A percentile compares a stretch with the other conserved stretches of the same genome.
phyloP scores from a whole-genome alignment of 53 echinoderm and acorn worm species.

The Holothuria scabra region DNA sequence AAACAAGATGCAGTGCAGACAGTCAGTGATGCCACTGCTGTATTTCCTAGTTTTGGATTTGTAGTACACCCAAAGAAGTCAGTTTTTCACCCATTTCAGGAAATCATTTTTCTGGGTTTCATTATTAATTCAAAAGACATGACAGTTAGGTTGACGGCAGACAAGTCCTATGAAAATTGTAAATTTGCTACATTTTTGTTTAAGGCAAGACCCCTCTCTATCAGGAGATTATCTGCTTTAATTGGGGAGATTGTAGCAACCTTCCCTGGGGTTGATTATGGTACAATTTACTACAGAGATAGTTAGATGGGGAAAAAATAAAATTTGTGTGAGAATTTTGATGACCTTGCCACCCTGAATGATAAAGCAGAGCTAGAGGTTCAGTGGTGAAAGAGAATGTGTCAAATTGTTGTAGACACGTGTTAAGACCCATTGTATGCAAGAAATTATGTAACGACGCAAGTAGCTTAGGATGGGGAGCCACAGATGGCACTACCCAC shows the following conservation, averaged over 20 bases:
- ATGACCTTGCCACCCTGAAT: conserved; percentile 48
- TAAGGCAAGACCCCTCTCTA: background rate
- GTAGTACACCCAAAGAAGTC: conserved; percentile 26
- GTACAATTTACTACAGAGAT: conserved; percentile 33
- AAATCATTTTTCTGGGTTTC: conserved; percentile 12
- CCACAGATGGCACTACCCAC: background rate
- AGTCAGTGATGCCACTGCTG: conserved; percentile 34
- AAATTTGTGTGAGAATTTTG: conserved; percentile 49
- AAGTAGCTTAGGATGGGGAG: conserved; percentile 58
- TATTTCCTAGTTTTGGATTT: conserved; percentile 24
- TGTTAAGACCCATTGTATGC: background rate
- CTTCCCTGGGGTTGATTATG: background rate
- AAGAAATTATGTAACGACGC: conserved; percentile 51
- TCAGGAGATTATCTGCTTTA: background rate
- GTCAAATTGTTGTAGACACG: background rate
- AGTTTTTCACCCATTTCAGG: conserved; percentile 19
- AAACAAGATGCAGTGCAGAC: background rate
- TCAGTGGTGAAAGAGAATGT: background rate
- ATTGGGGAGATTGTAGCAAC: conserved; percentile 57
- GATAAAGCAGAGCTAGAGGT: background rate
- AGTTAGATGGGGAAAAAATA: conserved; percentile 2
- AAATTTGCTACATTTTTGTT: conserved; percentile 10
- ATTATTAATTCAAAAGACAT: conserved; percentile 27
- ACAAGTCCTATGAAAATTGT: conserved; percentile 22
- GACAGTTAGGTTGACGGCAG: conserved; percentile 13